Base-by-base conservation (phyloP, 2,797 vertebrate genomes). In the Toxotes lorentzi region DNA sequence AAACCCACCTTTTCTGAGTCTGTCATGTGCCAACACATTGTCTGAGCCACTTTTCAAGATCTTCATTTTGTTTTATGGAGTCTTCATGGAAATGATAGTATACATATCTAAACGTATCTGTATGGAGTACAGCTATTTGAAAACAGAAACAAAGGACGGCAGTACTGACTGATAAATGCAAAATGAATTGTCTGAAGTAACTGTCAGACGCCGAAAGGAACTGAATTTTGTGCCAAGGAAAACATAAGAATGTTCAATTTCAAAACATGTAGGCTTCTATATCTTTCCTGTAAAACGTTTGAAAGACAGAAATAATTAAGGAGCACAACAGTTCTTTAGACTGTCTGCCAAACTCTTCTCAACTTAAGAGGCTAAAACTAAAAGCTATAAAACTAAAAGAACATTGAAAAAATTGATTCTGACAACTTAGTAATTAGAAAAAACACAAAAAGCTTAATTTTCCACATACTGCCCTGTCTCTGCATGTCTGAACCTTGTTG, bases 121-220 rank as follows among this genome's bases (percentile, higher is more conserved):
- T 41, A 30, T 41, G 21, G 38, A 43, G 17, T 12, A 14, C 5
- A 4, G 10, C 19, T 14, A 17, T 63, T 63, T 21, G 23, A 59
- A 61, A 56, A 48, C 23, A 23, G 48, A 38, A 34, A 43, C 30
- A 38, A 59, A 66, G 60, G n/a, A 11, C 1, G 38, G 21, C 40
- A 34, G 13, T 0, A 48, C 10, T 35, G 64, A 45, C 43, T 70
- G 71, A 38, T 51, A n/a, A 56, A 79, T 67, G 61, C 11, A 14
- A 65, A 60, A 70, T 34, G 7, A 59, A 50, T 41, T 54, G 59
- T 38, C 40, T 41, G 5, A 3, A 38, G 30, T 38, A 27, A 27
- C 27, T n/a, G n/a, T n/a, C 65, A 51, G 43, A 63, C 53, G 9
- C 5, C 0, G 19, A 48, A 50, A 50, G 38, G 13, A 50, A 32